phyloP scores from a whole-genome alignment of 2,113 vertebrate genomes.

The Kryptolebias marmoratus region DNA sequence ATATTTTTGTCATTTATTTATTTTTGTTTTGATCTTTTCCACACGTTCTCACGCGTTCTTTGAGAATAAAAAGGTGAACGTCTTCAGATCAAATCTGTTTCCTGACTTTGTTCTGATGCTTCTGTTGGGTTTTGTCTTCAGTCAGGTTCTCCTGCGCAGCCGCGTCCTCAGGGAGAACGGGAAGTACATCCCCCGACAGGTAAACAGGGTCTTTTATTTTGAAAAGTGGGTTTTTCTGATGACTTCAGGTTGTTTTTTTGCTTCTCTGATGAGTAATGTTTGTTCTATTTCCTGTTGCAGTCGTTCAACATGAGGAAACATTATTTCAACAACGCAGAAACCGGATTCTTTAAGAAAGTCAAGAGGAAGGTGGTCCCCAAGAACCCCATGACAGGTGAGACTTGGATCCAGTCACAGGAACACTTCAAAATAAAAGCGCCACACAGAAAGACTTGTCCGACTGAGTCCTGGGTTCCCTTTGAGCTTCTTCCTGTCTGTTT shows the following conservation, averaged over 20 bases:
- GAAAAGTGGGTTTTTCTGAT: background rate
- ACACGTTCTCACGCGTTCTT: too few relatives aligned
- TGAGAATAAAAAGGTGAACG: too few relatives aligned
- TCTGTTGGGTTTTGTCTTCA: slow-evolving; percentile 47
- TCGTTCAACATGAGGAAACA: slow-evolving; percentile 87
- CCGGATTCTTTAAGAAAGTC: slow-evolving; percentile 85
- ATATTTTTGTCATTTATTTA: too few relatives aligned
- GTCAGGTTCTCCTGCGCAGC: slow-evolving; percentile 85
- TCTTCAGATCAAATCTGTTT: too few relatives aligned
- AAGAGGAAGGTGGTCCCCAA: slow-evolving; percentile 85
- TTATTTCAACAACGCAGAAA: slow-evolving; percentile 85
- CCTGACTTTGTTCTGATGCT: background rate
- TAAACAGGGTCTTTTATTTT: slow-evolving; percentile 30
- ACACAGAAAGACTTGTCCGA: too few relatives aligned
- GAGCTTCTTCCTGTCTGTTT: background rate
- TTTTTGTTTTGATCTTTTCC: too few relatives aligned
- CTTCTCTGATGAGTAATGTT: background rate
- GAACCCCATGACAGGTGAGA: slow-evolving; percentile 85
- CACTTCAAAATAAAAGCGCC: background rate
- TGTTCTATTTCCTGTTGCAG: slow-evolving; percentile 55
- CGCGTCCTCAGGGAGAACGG: slow-evolving; percentile 85
- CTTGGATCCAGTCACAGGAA: background rate
- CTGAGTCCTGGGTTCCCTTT: too few relatives aligned
- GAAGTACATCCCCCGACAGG: slow-evolving; percentile 85
- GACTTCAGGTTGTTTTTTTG: background rate